Evolutionary conservation across 2,888 invertebrate genomes (phyloP).

Genomic region (Shargacucullia verbasci): DNA sequence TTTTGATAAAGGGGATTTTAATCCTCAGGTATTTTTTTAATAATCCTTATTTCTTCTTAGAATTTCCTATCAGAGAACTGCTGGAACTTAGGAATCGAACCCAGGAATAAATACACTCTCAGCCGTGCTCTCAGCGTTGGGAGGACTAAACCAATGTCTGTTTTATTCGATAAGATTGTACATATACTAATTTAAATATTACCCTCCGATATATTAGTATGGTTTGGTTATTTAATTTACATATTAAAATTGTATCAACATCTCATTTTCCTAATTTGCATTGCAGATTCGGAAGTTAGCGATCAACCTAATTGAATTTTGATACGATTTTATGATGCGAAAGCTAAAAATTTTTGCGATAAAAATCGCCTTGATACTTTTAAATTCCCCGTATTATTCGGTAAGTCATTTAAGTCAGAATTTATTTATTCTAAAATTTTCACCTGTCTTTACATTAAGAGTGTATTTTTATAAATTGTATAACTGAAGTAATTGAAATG

Average conservation of each 20-base stretch:
- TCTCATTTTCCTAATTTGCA: constrained; percentile 69
- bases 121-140: no score
- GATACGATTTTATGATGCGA: constrained; percentile 52
- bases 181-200: constrained; percentile 23
- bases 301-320: constrained; percentile 66
- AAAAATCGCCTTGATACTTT: constrained; percentile 5
- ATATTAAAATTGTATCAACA: constrained; percentile 66
- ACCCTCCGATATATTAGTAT: constrained; percentile 21
- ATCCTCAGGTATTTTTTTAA: no score
- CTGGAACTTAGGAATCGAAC: no score
- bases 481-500: no score
- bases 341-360: constrained; percentile 19
- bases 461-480: no score
- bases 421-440: background rate
- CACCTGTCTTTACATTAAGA: background rate
- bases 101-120: no score
- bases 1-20: no score
- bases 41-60: no score
- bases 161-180: no score
- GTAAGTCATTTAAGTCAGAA: background rate
- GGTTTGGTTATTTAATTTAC: constrained; percentile 46
- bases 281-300: constrained; percentile 66
- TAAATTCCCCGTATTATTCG: background rate
- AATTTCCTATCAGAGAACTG: no score
- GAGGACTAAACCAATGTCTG: no score